A percentile compares a stretch with the other conserved stretches of the same genome.
phyloP scores from a whole-genome alignment of 2,113 vertebrate genomes.

The Patagioenas fasciata region DNA sequence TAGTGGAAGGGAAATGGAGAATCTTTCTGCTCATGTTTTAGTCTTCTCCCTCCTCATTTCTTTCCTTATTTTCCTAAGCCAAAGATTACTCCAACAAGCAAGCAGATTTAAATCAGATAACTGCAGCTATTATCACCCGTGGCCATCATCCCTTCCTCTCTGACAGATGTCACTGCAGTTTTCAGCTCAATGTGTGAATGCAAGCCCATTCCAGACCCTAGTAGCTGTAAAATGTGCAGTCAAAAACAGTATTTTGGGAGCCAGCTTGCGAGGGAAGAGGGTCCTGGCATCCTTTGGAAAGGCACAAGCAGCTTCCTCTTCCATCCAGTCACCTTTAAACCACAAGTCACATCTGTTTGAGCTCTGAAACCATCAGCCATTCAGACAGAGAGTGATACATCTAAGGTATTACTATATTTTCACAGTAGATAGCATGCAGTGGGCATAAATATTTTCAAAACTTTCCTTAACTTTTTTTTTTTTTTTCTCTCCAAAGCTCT shows the following conservation, averaged over 20 bases:
- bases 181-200: not conserved
- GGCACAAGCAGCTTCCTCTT: not conserved
- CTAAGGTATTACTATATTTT: not conserved
- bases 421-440: not conserved
- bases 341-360: not conserved
- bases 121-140: not conserved
- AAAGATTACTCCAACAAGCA: not conserved
- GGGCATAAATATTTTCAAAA: constrained; percentile 31
- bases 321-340: not conserved
- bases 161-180: constrained; percentile 1
- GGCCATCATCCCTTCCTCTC: not conserved
- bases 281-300: not conserved
- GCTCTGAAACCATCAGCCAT: not conserved
- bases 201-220: not conserved
- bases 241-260: not conserved
- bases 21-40: not conserved
- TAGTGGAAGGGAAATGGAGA: not conserved
- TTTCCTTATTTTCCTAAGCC: not conserved
- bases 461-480: not conserved
- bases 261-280: not conserved
- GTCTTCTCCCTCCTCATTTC: not conserved
- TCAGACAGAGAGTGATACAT: not conserved
- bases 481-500: not conserved
- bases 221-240: not conserved
- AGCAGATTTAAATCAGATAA: not conserved